Conservation (phyloP, 64 coral and sea anemone genomes). For the Exaiptasia diaphana region DNA sequence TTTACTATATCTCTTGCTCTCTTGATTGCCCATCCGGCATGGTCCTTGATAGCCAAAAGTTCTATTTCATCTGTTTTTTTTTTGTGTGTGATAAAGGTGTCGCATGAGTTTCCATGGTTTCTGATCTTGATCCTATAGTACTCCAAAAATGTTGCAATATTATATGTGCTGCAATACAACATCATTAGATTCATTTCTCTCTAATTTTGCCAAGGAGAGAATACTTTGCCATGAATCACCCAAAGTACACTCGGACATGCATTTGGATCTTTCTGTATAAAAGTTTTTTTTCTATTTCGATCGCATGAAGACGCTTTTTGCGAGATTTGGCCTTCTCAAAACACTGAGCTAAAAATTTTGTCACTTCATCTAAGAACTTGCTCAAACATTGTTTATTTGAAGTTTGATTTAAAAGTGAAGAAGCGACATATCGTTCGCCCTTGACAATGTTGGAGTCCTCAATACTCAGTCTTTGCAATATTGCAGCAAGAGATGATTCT, state of each 20-base stretch:
- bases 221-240: neutral
- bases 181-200: neutral
- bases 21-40: conserved; percentile 55
- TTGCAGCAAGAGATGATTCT: no score
- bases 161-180: neutral
- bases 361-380: neutral
- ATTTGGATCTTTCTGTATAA: no score
- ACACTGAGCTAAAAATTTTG: neutral
- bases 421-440: no score
- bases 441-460: no score
- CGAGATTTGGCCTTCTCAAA: neutral
- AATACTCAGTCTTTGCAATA: no score
- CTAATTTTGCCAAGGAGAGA: neutral
- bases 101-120: neutral
- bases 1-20: conserved; percentile 18
- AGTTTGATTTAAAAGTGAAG: no score
- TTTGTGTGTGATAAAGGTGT: neutral
- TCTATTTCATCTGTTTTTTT: neutral
- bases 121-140: neutral
- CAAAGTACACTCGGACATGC: no score
- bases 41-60: neutral
- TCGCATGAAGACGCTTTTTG: neutral
- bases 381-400: no score
- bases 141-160: conserved; percentile 24
- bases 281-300: neutral